Conservation (phyloP, 2,113 vertebrate genomes). For the Acanthochromis polyacanthus region DNA sequence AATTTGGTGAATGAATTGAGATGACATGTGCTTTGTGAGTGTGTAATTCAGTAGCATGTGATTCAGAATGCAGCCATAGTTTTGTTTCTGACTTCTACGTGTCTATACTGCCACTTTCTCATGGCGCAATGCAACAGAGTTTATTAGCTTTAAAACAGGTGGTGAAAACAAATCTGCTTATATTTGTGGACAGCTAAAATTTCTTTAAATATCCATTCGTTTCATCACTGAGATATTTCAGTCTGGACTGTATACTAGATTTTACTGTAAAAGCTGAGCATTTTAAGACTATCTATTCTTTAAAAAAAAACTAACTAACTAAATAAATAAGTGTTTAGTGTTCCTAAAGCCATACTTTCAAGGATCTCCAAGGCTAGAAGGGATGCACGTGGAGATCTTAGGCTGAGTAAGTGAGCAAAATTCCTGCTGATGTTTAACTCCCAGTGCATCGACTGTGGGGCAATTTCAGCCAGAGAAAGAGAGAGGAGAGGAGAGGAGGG, state of each 20-base stretch:
- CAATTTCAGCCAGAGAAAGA: conserved; percentile 23
- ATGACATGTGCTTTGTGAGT: too few relatives aligned
- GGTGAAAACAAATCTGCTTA: too few relatives aligned
- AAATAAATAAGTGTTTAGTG: neutral
- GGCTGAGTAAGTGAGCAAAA: conserved; percentile 33
- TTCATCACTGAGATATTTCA: neutral
- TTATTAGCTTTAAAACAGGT: too few relatives aligned
- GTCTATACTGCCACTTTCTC: too few relatives aligned
- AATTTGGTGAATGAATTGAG: too few relatives aligned
- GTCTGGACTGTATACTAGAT: neutral
- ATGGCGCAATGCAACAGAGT: too few relatives aligned
- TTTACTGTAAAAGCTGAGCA: neutral
- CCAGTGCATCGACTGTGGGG: conserved; percentile 27
- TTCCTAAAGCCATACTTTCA: conserved; percentile 14
- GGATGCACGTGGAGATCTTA: conserved; percentile 6
- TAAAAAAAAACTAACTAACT: neutral
- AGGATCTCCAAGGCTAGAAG: conserved; percentile 17
- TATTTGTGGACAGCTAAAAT: too few relatives aligned
- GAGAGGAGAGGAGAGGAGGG: neutral
- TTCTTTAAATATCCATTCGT: neutral
- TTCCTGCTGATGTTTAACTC: conserved; percentile 36
- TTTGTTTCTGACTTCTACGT: too few relatives aligned
- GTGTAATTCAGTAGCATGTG: too few relatives aligned
- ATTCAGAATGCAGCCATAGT: too few relatives aligned
- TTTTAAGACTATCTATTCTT: neutral